These are phyloP conservation scores for Odontamblyopus rebecca DNA, from an alignment of 2,797 vertebrate genomes.

Conservation along the genomic window DNA sequence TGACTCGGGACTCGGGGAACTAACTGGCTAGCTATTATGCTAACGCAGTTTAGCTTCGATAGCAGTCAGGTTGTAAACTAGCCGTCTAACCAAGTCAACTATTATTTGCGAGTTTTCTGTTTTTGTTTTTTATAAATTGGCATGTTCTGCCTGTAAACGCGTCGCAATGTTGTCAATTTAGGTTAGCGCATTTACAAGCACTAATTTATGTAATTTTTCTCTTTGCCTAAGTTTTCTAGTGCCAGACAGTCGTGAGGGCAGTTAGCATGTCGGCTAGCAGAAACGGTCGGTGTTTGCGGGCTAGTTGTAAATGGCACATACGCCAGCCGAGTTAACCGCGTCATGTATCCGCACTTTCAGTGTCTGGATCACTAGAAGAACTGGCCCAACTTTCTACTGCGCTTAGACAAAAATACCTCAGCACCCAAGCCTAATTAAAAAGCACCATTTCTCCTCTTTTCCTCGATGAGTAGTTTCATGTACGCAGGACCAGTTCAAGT, in stretches of 20 bases:
- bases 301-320: conserved; percentile 45
- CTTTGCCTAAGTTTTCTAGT: conserved; percentile 57
- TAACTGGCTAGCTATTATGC: conserved; percentile 45
- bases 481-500: conserved; percentile 45
- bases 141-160: background rate
- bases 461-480: conserved; percentile 45
- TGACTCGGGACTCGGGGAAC: conserved; percentile 55
- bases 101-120: conserved; percentile 19
- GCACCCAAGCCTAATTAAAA: background rate
- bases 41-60: conserved; percentile 48
- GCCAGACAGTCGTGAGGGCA: conserved; percentile 46
- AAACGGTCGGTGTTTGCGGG: conserved; percentile 54
- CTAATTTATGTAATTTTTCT: conserved; percentile 29
- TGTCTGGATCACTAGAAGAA: conserved; percentile 20
- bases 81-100: conserved; percentile 25
- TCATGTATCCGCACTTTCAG: conserved; percentile 10
- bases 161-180: background rate
- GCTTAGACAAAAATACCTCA: conserved; percentile 12
- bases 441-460: conserved; percentile 7
- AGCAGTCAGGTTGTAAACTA: conserved; percentile 34
- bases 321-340: conserved; percentile 54
- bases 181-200: accelerated
- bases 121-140: background rate
- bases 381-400: conserved; percentile 28
- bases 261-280: conserved; percentile 67